These are phyloP conservation scores for Eubucco bourcierii DNA, from an alignment of 2,113 vertebrate species.

Conservation along the genomic window DNA sequence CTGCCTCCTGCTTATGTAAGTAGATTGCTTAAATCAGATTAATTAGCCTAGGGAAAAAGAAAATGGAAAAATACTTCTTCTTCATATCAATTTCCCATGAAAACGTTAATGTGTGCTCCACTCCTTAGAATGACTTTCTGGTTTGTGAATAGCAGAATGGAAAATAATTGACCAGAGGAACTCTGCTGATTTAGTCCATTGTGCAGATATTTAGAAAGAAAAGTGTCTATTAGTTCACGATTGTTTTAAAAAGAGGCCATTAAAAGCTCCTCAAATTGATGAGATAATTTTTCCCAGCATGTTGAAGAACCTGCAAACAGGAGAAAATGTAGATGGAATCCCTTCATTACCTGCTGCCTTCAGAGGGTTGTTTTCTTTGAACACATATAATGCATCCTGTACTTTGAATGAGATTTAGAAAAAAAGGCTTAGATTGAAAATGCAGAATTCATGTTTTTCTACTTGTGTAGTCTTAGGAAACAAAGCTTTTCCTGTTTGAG, in stretches of 20 bases:
- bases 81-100: not conserved
- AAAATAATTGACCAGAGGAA: not conserved
- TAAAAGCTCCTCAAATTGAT: not conserved
- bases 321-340: not conserved
- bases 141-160: not conserved
- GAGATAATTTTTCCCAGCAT: not conserved
- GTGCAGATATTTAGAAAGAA: not conserved
- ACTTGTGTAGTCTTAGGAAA: not conserved
- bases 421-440: not conserved
- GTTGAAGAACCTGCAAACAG: not conserved
- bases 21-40: not conserved
- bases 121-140: not conserved
- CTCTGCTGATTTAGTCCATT: not conserved
- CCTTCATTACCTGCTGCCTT: not conserved
- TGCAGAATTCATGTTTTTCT: not conserved
- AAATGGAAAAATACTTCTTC: not conserved
- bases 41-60: not conserved
- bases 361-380: not conserved
- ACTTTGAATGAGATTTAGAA: not conserved
- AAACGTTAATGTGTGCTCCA: not conserved
- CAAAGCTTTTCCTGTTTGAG: not conserved
- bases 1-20: not conserved
- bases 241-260: not conserved
- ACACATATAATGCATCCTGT: not conserved
- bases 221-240: not conserved